Base-by-base conservation (phyloP, 2,797 vertebrate species). In the Scomberomorus guttatus region DNA sequence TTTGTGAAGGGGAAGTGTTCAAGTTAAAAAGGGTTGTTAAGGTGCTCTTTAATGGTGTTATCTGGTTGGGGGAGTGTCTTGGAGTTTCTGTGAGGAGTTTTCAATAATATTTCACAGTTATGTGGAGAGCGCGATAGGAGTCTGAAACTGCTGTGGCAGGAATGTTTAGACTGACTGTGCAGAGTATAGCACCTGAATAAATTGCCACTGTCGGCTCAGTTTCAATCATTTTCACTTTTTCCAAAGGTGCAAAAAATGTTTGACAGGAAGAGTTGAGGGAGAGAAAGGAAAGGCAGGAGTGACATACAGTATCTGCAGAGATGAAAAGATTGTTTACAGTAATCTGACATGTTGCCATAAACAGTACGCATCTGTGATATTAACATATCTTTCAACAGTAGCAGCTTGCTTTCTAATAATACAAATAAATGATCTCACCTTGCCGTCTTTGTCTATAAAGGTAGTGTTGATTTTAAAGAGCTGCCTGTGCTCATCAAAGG, bases 271-370 rank as follows among this genome's bases (percentile, higher is more conserved):
- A 57, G 59, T 61, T 22, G 37, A 24, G 42, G 7, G 34, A 57
- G 46, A 60, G 42, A 51, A 44, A 25, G 8, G 4, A 64, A 58
- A 67, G 34, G n/a, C 39, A 29, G 42, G 22, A 52, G 42, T 58
- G 60, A 79, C 68, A 72, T 39, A 65, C 2, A 20, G 18, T 9
- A 17, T 58, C 70, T 68, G 29, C 37, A 67, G 44, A 66, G 51
- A 75, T 75, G 66, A 86, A 58, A 79, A 34, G 44, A 42, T 58
- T 81, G 62, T 86, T 77, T 75, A 18, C 61, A 58, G 11, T 68
- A 56, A 75, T 69, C 55, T 34, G 56, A 77, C 62, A 54, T 50
- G 66, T 24, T 75, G 64, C 75, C 67, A 58, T 59, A 65, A 67
- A 67, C 9, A 54, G 27, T 27, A 60, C 81, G 7, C 44, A 8